Percentiles rank a stretch among this genome's conserved stretches.
Conservation (phyloP, 2,888 invertebrate species). For the Noctua janthe region DNA sequence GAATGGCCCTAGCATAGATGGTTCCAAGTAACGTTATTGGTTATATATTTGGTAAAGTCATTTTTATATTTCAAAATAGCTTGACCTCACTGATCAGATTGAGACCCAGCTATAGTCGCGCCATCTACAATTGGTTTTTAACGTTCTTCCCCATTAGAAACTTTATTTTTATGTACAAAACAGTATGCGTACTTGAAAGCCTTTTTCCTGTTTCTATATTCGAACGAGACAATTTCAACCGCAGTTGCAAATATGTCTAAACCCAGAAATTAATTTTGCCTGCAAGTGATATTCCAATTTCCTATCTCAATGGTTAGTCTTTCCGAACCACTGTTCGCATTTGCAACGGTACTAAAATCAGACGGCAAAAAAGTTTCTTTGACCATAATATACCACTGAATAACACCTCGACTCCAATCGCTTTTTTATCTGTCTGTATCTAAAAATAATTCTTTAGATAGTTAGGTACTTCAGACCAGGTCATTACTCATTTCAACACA, state of each 20-base stretch:
- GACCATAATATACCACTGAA: constrained; percentile 17
- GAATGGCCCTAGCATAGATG: too few relatives aligned
- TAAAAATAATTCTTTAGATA: constrained; percentile 41
- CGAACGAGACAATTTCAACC: not conserved
- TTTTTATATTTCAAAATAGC: too few relatives aligned
- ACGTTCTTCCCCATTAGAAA: not conserved
- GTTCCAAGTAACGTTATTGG: too few relatives aligned
- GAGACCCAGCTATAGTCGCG: too few relatives aligned
- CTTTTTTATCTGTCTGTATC: constrained; percentile 40
- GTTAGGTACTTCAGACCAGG: constrained; percentile 17
- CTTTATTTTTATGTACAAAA: not conserved
- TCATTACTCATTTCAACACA: constrained; percentile 63
- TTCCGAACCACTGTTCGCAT: not conserved
- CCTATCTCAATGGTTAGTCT: not conserved
- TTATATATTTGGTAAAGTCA: too few relatives aligned
- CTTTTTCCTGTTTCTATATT: not conserved
- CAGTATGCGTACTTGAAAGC: not conserved
- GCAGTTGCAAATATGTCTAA: not conserved
- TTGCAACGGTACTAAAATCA: constrained; percentile 32
- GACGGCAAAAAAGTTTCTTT: constrained; percentile 28
- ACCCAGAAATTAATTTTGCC: not conserved
- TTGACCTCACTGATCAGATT: too few relatives aligned
- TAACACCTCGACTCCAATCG: constrained; percentile 6
- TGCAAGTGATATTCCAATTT: constrained; percentile 13
- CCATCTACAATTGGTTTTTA: too few relatives aligned